Percentiles rank a stretch among this genome's conserved stretches.
These are phyloP conservation scores for Tetragonula carbonaria DNA, from an alignment of 2,888 invertebrate genomes.

Conservation along the genomic window DNA sequence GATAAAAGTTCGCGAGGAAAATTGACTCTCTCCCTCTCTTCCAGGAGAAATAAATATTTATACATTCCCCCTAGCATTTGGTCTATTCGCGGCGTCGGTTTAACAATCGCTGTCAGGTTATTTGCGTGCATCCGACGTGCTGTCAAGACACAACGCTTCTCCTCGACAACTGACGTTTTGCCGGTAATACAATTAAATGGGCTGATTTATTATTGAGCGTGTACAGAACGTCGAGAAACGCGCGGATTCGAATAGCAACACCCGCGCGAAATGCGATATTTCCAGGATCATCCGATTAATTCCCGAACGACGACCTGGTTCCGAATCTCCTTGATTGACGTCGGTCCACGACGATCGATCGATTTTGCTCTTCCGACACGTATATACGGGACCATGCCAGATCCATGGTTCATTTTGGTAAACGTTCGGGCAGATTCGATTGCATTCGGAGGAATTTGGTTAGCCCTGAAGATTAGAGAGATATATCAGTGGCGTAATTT, in stretches of 20 bases:
- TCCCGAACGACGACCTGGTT: slow-evolving; percentile 48
- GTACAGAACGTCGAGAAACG: background rate
- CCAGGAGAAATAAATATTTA: background rate
- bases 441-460: slow-evolving; percentile 2
- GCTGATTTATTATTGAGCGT: slow-evolving; percentile 59
- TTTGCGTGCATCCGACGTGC: slow-evolving; percentile 41
- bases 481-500: slow-evolving; percentile 13
- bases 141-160: slow-evolving; percentile 33
- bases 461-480: slow-evolving; percentile 8
- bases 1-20: background rate
- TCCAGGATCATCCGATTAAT: slow-evolving; percentile 56
- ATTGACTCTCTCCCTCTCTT: background rate
- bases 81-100: slow-evolving; percentile 28
- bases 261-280: slow-evolving; percentile 56
- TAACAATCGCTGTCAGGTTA: slow-evolving; percentile 47
- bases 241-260: slow-evolving; percentile 17
- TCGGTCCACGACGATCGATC: slow-evolving; percentile 23
- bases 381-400: background rate
- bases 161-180: slow-evolving; percentile 46
- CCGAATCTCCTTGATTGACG: slow-evolving; percentile 20
- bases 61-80: background rate
- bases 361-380: background rate
- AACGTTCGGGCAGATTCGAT: slow-evolving; percentile 3
- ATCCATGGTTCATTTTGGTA: slow-evolving; percentile 1
- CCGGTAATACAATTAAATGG: slow-evolving; percentile 47